A percentile compares a stretch with the other conserved stretches of the same genome.
Evolutionary conservation across 2,113 vertebrate genomes (phyloP).

Genomic region (Dasyprocta punctata): DNA sequence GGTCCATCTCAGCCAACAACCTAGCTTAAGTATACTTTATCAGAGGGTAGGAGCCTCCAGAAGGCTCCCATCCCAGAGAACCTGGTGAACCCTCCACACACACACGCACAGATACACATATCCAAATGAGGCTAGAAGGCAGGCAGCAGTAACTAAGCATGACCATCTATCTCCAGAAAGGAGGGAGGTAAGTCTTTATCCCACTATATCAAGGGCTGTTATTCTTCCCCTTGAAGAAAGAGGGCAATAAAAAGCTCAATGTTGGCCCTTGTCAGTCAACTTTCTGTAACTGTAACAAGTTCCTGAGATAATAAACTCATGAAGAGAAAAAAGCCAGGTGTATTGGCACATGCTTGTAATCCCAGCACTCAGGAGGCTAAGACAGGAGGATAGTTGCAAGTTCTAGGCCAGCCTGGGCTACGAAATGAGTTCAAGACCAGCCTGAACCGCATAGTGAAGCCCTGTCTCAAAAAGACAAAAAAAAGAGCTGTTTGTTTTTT

Average conservation of each 20-base stretch:
- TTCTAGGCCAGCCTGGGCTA: not conserved
- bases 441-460: not conserved
- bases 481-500: no score
- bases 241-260: not conserved
- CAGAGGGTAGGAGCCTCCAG: not conserved
- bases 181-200: constrained; percentile 35
- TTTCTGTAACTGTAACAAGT: not conserved
- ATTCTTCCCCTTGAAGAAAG: constrained; percentile 23
- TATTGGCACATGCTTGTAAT: not conserved
- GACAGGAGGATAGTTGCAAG: not conserved
- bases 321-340: not conserved
- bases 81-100: not conserved
- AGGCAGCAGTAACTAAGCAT: constrained; percentile 24
- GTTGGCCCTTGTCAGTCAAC: not conserved
- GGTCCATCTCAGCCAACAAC: not conserved
- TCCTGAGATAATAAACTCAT: not conserved
- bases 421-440: not conserved
- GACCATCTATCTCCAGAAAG: not conserved
- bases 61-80: not conserved
- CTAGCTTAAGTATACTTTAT: not conserved
- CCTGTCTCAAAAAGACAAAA: not conserved
- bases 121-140: not conserved
- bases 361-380: not conserved
- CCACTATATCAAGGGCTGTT: not conserved
- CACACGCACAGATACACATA: not conserved